Evolutionary conservation across 2,888 invertebrate species (phyloP).

Genomic region (Leptinotarsa tumamoca): DNA sequence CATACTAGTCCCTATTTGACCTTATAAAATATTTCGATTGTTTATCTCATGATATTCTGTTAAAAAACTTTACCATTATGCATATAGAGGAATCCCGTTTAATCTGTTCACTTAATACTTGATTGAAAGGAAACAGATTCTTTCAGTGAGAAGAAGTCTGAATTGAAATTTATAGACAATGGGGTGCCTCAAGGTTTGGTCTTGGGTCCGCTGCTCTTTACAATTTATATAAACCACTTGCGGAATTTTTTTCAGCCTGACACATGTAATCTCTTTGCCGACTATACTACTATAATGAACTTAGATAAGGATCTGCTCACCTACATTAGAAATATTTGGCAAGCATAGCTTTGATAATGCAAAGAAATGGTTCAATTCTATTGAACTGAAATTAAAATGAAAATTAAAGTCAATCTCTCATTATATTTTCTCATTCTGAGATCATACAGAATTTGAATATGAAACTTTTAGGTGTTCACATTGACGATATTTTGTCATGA

Average conservation of each 20-base stretch:
- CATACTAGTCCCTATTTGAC: background rate
- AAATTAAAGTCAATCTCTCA: background rate
- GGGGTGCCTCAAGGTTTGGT: background rate
- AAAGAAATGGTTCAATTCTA: background rate
- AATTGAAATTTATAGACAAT: background rate
- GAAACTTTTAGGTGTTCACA: background rate
- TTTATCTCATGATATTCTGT: background rate
- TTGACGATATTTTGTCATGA: background rate
- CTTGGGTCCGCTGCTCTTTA: background rate
- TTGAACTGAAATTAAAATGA: background rate
- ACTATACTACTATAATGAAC: background rate
- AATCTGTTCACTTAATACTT: background rate
- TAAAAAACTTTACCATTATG: background rate
- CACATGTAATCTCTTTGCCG: background rate
- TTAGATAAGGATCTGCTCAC: background rate
- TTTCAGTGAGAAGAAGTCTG: background rate
- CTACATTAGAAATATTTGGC: background rate
- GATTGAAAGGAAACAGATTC: background rate
- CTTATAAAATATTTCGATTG: background rate
- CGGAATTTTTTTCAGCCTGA: background rate
- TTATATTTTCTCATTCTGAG: background rate
- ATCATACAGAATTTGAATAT: background rate
- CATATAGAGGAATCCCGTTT: background rate
- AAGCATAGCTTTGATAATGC: background rate
- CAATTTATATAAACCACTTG: background rate